A percentile compares a stretch with the other conserved stretches of the same genome.
These are phyloP conservation scores for Artibeus lituratus DNA, from an alignment of 2,797 vertebrate species.

Conservation along the genomic window DNA sequence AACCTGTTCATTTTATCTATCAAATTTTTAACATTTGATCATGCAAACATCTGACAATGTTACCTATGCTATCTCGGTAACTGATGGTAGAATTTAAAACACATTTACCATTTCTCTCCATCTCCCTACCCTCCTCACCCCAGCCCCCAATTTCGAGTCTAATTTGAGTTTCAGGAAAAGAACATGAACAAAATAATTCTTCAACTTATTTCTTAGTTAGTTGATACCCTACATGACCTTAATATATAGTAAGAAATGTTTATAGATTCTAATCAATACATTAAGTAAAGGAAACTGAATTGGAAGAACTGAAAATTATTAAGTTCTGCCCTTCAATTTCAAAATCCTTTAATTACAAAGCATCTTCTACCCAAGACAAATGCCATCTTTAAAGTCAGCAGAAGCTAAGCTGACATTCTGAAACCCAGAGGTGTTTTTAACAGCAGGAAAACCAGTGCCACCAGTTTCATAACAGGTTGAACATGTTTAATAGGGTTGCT, in stretches of 20 bases:
- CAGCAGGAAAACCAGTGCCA: constrained; percentile 3
- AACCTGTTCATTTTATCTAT: background rate
- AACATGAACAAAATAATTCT: background rate
- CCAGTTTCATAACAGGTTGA: background rate
- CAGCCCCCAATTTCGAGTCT: background rate
- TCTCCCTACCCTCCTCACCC: too few species aligned
- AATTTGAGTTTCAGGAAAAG: constrained; percentile 41
- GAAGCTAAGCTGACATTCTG: background rate
- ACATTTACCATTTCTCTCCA: background rate
- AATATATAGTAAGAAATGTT: constrained; percentile 5
- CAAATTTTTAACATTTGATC: constrained; percentile 17
- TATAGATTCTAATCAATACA: constrained; percentile 43
- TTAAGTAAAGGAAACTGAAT: constrained; percentile 45
- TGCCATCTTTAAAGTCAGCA: background rate
- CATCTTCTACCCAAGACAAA: constrained; percentile 35
- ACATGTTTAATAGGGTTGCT: background rate
- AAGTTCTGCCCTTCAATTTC: constrained; percentile 32
- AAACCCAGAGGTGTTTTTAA: background rate
- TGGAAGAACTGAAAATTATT: background rate
- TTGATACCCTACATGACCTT: background rate
- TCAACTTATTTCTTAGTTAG: constrained; percentile 10
- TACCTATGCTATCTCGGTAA: background rate
- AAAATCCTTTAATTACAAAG: constrained; percentile 22
- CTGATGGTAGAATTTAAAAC: background rate
- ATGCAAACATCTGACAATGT: background rate